Evolutionary conservation across 2,888 invertebrate species (phyloP).

Genomic region (Tipula lateralis): DNA sequence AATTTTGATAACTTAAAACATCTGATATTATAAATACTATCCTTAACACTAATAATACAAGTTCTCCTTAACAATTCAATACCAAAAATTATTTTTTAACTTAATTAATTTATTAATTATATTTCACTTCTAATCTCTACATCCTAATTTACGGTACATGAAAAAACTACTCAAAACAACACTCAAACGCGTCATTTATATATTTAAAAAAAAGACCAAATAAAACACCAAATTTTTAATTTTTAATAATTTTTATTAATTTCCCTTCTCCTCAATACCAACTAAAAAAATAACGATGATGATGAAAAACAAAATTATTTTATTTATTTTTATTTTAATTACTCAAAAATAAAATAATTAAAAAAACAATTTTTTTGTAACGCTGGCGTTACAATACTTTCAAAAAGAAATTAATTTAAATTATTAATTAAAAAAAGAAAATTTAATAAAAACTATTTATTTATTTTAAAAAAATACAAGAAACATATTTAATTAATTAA

Average conservation of each 20-base stretch:
- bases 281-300: neutral
- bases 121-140: neutral
- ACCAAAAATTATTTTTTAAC: neutral
- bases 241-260: neutral
- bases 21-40: neutral
- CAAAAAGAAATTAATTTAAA: neutral
- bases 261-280: neutral
- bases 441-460: conserved; percentile 2
- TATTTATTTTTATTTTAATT: neutral
- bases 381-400: conserved; percentile 27
- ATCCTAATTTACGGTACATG: neutral
- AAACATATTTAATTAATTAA: conserved; percentile 19
- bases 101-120: neutral
- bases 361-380: neutral
- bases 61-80: neutral
- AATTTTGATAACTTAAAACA: neutral
- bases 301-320: conserved; percentile 1
- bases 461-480: conserved; percentile 20
- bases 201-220: neutral
- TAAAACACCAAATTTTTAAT: neutral
- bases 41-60: neutral
- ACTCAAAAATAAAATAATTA: conserved; percentile 4
- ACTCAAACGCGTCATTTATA: neutral
- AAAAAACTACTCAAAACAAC: conserved; percentile 2
- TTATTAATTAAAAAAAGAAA: neutral